A percentile compares a stretch with the other conserved stretches of the same genome.
Evolutionary conservation across 1,140 invertebrate species (phyloP).

Genomic region (Drosophila aff.): DNA sequence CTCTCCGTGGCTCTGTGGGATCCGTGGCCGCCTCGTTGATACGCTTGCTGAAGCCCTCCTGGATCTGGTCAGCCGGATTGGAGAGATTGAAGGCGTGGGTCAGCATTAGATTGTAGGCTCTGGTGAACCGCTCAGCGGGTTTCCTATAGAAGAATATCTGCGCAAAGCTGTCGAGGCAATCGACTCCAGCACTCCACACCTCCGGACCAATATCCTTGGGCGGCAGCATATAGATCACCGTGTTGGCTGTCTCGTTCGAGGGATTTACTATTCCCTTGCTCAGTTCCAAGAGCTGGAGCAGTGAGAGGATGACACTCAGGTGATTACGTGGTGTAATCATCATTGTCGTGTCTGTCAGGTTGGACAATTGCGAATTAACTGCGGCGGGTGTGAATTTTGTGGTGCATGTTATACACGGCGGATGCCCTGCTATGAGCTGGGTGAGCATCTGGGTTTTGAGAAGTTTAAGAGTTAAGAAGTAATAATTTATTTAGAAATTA

Average conservation of each 20-base stretch:
- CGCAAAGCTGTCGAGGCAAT: slow-evolving; percentile 73
- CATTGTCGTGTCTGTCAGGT: slow-evolving; percentile 21
- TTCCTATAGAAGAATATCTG: slow-evolving; percentile 68
- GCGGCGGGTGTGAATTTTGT: slow-evolving; percentile 22
- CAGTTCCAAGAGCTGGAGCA: neutral
- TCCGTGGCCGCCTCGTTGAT: slow-evolving; percentile 65
- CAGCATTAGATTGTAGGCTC: slow-evolving; percentile 71
- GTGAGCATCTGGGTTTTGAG: neutral
- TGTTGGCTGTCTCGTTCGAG: slow-evolving; percentile 64
- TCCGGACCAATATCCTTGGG: slow-evolving; percentile 58
- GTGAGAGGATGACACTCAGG: slow-evolving; percentile 2
- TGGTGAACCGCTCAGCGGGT: slow-evolving; percentile 56
- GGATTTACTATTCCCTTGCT: slow-evolving; percentile 66
- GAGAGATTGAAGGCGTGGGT: slow-evolving; percentile 67
- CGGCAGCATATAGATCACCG: slow-evolving; percentile 71
- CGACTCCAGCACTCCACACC: slow-evolving; percentile 64
- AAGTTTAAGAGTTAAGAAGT: no score
- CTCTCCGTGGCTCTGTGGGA: neutral
- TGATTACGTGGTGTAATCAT: slow-evolving; percentile 46
- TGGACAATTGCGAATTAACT: slow-evolving; percentile 58
- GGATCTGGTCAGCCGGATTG: slow-evolving; percentile 70
- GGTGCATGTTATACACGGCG: slow-evolving; percentile 37
- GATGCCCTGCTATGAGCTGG: neutral
- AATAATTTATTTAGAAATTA: neutral
- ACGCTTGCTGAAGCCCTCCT: slow-evolving; percentile 55